phyloP scores from a whole-genome alignment of 1,140 invertebrate genomes.

The Teleogryllus occipitalis region DNA sequence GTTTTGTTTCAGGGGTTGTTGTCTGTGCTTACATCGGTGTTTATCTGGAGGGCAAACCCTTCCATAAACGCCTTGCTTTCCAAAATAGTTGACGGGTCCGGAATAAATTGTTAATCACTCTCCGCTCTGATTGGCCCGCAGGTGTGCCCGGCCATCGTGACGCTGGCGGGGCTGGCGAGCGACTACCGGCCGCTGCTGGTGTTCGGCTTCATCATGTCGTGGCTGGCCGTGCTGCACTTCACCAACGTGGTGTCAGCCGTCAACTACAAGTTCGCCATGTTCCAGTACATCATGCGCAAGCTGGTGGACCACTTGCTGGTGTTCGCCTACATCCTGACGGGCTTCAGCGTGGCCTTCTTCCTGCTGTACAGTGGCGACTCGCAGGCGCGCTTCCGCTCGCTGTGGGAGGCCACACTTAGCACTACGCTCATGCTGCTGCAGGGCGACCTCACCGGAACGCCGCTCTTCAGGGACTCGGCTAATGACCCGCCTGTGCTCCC shows the following conservation, averaged over 20 bases:
- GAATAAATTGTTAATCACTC: too few species aligned
- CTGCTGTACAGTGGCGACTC: background rate
- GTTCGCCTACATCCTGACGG: background rate
- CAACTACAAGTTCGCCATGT: background rate
- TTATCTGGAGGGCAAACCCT: too few species aligned
- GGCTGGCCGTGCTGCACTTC: background rate
- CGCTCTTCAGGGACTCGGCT: background rate
- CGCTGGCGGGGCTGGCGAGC: background rate
- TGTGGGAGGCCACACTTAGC: background rate
- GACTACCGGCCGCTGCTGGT: background rate
- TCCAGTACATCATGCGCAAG: slow-evolving; percentile 3
- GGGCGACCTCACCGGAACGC: background rate
- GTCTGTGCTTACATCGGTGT: too few species aligned
- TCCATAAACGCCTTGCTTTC: too few species aligned
- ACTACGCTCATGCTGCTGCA: background rate
- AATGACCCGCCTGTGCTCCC: background rate
- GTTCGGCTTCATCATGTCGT: background rate
- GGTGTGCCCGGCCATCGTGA: background rate
- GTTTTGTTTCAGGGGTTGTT: too few species aligned
- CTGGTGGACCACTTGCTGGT: background rate
- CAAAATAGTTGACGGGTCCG: too few species aligned
- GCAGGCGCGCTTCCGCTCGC: background rate
- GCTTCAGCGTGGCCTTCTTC: background rate
- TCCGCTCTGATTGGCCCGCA: background rate
- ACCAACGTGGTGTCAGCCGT: background rate